Conservation (phyloP, 2,113 vertebrate species). For the Pagrus major region DNA sequence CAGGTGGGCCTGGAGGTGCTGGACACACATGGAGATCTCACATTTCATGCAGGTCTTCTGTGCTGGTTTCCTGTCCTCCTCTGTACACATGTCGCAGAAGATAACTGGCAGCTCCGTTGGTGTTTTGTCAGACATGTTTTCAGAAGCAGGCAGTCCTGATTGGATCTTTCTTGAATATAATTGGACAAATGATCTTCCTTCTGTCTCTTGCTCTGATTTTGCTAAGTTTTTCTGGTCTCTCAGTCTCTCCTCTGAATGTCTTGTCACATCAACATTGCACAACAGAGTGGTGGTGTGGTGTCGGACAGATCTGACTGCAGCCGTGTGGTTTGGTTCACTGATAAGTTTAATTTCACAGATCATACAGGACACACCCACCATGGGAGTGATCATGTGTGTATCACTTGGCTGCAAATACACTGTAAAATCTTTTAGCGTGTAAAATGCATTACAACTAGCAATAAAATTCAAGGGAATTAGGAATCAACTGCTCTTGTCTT, state of each 20-base stretch:
- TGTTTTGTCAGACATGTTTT: slow-evolving; percentile 52
- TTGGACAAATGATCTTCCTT: not conserved
- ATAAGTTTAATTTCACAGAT: too few species aligned
- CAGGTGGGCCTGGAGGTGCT: slow-evolving; percentile 81
- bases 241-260: not conserved
- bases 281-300: not conserved
- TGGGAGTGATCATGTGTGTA: not conserved
- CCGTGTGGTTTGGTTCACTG: too few species aligned
- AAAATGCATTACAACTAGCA: too few species aligned
- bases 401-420: too few species aligned
- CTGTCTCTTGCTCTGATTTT: not conserved
- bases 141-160: not conserved
- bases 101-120: not conserved
- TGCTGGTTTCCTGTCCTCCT: slow-evolving; percentile 50
- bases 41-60: slow-evolving; percentile 83
- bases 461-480: too few species aligned
- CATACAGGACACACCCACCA: not conserved
- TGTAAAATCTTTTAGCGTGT: too few species aligned
- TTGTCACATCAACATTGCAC: not conserved
- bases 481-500: too few species aligned
- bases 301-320: not conserved
- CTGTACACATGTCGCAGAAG: slow-evolving; percentile 79
- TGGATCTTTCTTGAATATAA: not conserved
- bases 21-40: slow-evolving; percentile 81
- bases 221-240: not conserved